Evolutionary conservation across 1,140 invertebrate species (phyloP).

Genomic region (Achatina immaculata): DNA sequence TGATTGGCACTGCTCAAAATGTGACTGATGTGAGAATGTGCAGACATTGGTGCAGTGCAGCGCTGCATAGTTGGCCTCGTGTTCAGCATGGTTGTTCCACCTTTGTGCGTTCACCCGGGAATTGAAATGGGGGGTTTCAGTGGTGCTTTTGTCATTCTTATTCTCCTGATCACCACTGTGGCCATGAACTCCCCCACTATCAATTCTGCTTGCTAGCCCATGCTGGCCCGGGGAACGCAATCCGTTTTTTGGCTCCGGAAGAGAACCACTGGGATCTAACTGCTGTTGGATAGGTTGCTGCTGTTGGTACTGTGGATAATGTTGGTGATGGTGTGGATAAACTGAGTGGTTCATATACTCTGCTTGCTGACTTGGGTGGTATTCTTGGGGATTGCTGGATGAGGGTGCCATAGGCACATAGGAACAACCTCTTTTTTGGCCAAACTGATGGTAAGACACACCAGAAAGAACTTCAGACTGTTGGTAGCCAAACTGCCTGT

Average conservation of each 20-base stretch:
- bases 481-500: background rate
- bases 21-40: background rate
- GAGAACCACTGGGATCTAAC: background rate
- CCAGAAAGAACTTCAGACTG: background rate
- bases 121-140: conserved; percentile 39
- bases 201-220: conserved; percentile 34
- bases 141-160: background rate
- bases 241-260: conserved; percentile 26
- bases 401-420: background rate
- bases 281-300: background rate
- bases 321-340: conserved; percentile 2
- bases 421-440: background rate
- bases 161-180: conserved; percentile 29
- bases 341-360: background rate
- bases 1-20: background rate
- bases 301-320: background rate
- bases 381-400: background rate
- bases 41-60: background rate
- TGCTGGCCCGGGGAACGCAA: conserved; percentile 37
- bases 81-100: conserved; percentile 18
- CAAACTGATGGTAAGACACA: background rate
- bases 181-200: background rate
- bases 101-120: conserved; percentile 16
- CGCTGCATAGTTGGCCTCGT: background rate
- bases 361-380: background rate